phyloP scores from a whole-genome alignment of 2,113 vertebrate genomes.

The Phainopepla nitens region DNA sequence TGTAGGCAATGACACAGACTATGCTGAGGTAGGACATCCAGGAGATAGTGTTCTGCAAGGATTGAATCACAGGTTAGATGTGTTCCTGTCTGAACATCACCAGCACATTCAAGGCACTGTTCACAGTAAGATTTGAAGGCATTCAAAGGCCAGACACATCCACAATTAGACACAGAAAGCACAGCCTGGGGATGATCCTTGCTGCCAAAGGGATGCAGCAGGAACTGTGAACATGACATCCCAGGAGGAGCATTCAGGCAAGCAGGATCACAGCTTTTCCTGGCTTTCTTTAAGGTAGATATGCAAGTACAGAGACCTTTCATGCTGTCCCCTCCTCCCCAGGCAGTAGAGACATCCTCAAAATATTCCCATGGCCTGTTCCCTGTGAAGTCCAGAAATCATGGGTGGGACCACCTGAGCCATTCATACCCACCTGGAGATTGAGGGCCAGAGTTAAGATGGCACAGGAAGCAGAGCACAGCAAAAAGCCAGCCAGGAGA shows the following conservation, averaged over 20 bases:
- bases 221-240: fast-evolving
- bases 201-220: not conserved
- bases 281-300: not conserved
- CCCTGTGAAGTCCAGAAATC: not conserved
- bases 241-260: not conserved
- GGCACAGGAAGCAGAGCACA: constrained; percentile 78
- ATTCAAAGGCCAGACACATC: not conserved
- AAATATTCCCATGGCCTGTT: not conserved
- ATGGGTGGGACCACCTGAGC: fast-evolving
- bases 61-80: not conserved
- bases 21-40: constrained; percentile 94
- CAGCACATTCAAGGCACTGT: not conserved
- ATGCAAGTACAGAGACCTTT: not conserved
- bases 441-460: constrained; percentile 81
- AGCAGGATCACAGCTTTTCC: not conserved
- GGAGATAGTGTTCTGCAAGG: constrained; percentile 22
- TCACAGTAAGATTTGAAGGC: not conserved
- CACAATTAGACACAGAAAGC: fast-evolving
- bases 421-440: constrained; percentile 77
- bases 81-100: not conserved
- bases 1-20: constrained; percentile 80
- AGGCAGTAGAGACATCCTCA: not conserved
- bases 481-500: constrained; percentile 83
- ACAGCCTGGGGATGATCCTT: not conserved
- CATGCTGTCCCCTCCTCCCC: not conserved